Percentiles rank a stretch among this genome's conserved stretches.
phyloP scores from a whole-genome alignment of 2,113 vertebrate species.

The Dermatemys mawii region DNA sequence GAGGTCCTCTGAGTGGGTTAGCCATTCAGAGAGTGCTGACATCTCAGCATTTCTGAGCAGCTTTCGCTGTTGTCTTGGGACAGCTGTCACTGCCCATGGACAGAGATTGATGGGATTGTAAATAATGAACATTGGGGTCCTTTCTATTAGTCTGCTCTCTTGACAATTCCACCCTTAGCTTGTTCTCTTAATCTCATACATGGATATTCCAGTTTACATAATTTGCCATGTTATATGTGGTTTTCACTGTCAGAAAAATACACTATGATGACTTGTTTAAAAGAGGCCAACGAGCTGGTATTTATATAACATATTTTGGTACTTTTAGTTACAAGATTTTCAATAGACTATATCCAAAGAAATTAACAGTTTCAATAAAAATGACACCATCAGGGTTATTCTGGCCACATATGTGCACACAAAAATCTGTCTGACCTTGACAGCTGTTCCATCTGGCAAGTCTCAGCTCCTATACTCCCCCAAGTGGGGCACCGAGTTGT shows the following conservation, averaged over 20 bases:
- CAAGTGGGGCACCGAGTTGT: conserved; percentile 29
- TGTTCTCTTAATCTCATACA: conserved; percentile 41
- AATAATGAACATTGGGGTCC: neutral
- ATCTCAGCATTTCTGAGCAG: neutral
- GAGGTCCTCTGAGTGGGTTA: neutral
- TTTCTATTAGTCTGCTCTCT: neutral
- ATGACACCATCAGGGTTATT: conserved; percentile 56
- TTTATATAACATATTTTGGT: conserved; percentile 14
- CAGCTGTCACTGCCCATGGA: neutral
- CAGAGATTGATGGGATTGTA: neutral
- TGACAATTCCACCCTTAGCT: conserved; percentile 18
- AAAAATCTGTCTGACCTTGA: conserved; percentile 50
- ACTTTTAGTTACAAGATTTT: conserved; percentile 14
- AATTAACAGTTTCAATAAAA: conserved; percentile 33
- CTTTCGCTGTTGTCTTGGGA: neutral
- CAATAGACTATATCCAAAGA: conserved; percentile 24
- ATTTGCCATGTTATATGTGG: conserved; percentile 55
- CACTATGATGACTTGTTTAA: conserved; percentile 31
- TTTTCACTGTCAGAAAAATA: conserved; percentile 45
- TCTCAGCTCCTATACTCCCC: conserved; percentile 2
- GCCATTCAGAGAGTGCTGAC: neutral
- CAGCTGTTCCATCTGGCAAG: conserved; percentile 64
- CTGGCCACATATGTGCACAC: conserved; percentile 25
- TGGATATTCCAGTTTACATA: conserved; percentile 26
- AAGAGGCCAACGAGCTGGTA: conserved; percentile 34